These are phyloP conservation scores for Sicus ferrugineus DNA, from an alignment of 2,888 invertebrate genomes.

Conservation along the genomic window DNA sequence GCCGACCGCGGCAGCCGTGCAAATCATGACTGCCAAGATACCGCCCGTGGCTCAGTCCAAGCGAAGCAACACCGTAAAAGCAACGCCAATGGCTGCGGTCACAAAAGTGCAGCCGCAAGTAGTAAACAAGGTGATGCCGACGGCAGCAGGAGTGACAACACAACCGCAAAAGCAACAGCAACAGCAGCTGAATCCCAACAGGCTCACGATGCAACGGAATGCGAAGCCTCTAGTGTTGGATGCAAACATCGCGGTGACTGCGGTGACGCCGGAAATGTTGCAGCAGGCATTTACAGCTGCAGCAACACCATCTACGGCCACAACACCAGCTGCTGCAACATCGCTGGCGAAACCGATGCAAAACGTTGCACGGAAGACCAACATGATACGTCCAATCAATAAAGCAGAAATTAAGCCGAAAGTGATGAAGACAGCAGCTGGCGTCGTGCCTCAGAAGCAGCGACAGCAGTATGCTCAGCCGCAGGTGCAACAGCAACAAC, in stretches of 20 bases:
- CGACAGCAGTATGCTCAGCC: conserved; percentile 26
- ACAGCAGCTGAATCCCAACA: conserved; percentile 18
- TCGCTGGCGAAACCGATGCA: conserved; percentile 40
- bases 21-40: conserved; percentile 43
- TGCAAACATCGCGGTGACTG: conserved; percentile 37
- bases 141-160: conserved; percentile 41
- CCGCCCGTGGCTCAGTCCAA: conserved; percentile 50
- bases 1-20: conserved; percentile 42
- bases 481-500: conserved; percentile 37
- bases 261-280: conserved; percentile 35
- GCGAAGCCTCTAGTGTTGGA: conserved; percentile 18
- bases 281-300: conserved; percentile 41
- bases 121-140: conserved; percentile 58
- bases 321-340: conserved; percentile 38
- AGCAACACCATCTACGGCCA: conserved; percentile 16
- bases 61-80: conserved; percentile 43
- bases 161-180: conserved; percentile 42
- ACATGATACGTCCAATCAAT: conserved; percentile 56
- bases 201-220: conserved; percentile 12
- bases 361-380: conserved; percentile 38
- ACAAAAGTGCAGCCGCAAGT: conserved; percentile 56
- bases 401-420: conserved; percentile 59
- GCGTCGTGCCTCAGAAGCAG: conserved; percentile 15
- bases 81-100: conserved; percentile 45
- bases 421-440: conserved; percentile 47